Base-by-base conservation (phyloP, 2,797 vertebrate species). In the Loris lydekkerianus region DNA sequence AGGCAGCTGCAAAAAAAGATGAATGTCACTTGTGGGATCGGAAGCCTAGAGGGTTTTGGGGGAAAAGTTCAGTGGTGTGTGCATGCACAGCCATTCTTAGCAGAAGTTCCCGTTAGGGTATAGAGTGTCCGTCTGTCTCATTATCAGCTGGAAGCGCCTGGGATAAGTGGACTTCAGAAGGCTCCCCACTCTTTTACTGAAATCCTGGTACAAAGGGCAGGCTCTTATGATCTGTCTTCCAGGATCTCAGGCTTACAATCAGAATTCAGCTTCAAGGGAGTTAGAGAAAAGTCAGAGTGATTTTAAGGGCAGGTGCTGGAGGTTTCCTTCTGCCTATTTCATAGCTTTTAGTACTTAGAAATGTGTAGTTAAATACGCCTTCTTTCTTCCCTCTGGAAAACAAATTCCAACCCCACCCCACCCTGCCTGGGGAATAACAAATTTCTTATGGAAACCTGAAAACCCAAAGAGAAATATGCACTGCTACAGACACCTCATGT, bases 1-100 rank as follows among this genome's bases (percentile, higher is more conserved):
- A 92, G 91, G 87, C 97, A 97, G 97, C 97, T 97, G 96, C 96
- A 96, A 69, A 95, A 76, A 76, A 97, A 96, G 93, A 97, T 75
- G 93, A 92, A 97, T 90, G 91, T 90, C 78, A 92, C 95, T 92
- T 86, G 1, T 72, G 97, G 96, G 97, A 97, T 94, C 65, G 56
- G 92, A 93, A 96, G 94, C 95, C 96, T 94, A 80, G 84, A 86
- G 91, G 86, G 94, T 61, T 96, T 89, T 91, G 0, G 3, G 94
- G 94, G 96, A 72, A 92, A 94, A 86, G 96, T 97, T 97, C 87
- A 92, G 91, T 53, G 65, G 70, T 76, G 67, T 91, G 81, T 83
- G 43, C 34, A 0, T 4, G 63, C 77, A 80, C 23, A 84, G 72
- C 89, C 72, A 2, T 29, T 78, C 70, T 34, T 75, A 95, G 53